Evolutionary conservation across 2,113 vertebrate species (phyloP).

Genomic region (Serinus canaria): DNA sequence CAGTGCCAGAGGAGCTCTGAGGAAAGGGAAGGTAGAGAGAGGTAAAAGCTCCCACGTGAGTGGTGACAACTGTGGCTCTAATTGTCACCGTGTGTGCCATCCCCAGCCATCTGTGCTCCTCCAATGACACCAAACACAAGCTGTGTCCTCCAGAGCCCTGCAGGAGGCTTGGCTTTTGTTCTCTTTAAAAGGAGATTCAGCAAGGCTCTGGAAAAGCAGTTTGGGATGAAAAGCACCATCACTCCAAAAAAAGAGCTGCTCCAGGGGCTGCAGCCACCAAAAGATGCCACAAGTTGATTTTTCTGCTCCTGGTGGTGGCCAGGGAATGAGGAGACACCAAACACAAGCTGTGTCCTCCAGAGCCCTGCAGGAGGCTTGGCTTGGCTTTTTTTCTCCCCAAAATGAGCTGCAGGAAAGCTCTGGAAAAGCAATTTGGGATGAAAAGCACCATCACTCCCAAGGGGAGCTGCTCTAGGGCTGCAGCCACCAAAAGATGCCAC

Average conservation of each 20-base stretch:
- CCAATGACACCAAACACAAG: not conserved
- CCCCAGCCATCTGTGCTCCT: conserved; percentile 39
- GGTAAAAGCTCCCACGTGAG: conserved; percentile 1
- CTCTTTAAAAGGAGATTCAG: not conserved
- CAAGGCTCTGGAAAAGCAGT: not conserved
- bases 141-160: not conserved
- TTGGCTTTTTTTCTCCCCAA: too few species aligned
- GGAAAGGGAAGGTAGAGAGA: not conserved
- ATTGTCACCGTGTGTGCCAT: not conserved
- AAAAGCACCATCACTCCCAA: not conserved
- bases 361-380: too few species aligned
- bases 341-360: too few species aligned
- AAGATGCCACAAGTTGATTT: not conserved
- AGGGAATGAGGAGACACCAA: too few species aligned
- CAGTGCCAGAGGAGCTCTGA: not conserved
- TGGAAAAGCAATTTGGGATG: not conserved
- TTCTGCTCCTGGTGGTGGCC: not conserved
- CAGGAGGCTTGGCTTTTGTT: not conserved
- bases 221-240: not conserved
- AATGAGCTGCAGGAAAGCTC: too few species aligned
- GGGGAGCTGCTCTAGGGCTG: not conserved
- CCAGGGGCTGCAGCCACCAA: too few species aligned
- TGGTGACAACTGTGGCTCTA: not conserved
- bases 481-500: not conserved
- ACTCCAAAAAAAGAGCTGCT: not conserved